Evolutionary conservation across 2,113 vertebrate species (phyloP), one percentile per base, ranked within the genome.

Genomic region (Scolopax mira): DNA sequence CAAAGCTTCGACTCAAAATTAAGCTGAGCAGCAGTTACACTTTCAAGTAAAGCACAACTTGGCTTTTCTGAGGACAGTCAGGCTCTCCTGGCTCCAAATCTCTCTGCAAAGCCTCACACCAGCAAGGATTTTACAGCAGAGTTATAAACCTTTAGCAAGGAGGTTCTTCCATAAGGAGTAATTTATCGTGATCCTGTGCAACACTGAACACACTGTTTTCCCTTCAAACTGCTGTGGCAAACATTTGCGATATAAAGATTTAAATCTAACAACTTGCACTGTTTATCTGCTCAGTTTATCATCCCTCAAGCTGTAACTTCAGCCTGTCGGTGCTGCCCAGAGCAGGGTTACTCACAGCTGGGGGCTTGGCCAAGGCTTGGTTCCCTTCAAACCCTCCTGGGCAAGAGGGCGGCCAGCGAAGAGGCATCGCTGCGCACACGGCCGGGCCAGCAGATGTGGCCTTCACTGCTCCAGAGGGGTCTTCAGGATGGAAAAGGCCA

Each of bases 251-350:
- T 39, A 46, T 0, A 24, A 33, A 85, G 74, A 77, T 58, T 52
- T 66, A 66, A 93, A 91, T 62, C n/a, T 22, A 37, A 57, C 49
- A 58, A 18, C 64, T 46, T 31, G 60, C 64, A 31, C 54, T 35
- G 54, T 77, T 88, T 62, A 89, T 83, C 73, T 79, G n/a, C 74
- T 57, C 46, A 10, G 58, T 70, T 94, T 78, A 60, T 57, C 86
- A 62, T 78, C 52, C 28, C 11, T 42, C 80, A 85, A 61, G 33
- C 37, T 0, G 0, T 31, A 52, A 66, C 48, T 57, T 37, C 49
- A 64, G 52, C 46, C 67, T n/a, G 39, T 27, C n/a, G 3, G 25
- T 46, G 65, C 24, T 0, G 6, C 30, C 3, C 13, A 9, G 55
- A 85, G 49, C 8, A 3, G 48, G n/a, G 11, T 65, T 33, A 52